Base-by-base conservation (phyloP, 1,140 invertebrate species). In the Conus betulinus region DNA sequence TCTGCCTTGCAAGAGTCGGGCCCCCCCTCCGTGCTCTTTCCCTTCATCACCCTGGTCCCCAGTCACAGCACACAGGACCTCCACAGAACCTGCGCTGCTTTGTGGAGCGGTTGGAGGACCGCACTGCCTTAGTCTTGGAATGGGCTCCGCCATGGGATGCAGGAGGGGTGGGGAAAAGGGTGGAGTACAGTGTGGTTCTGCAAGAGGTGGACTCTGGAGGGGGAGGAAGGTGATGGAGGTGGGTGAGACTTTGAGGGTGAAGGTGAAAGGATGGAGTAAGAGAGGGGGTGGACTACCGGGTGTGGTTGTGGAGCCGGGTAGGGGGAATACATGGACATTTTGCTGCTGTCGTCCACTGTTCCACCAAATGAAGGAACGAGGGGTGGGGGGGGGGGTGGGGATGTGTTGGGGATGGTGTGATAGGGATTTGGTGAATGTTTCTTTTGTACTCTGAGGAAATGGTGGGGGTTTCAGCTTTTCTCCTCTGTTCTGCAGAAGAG, bases 141-240 rank as follows among this genome's bases (percentile, higher is more conserved):
- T 92, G 92, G 92, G 51, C 84, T 25, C 67, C 76, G n/a, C 92
- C 93, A 6, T 91, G 92, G 91, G 93, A 92, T 74, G 27, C 91
- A 5, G 83, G 84, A 11, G 90, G 90, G 52, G 63, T 90, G 53
- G 25, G 84, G 25, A 87, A 60, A 90, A 53, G 87, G 13, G 87
- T 93, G 8, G 67, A 90, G 15, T 93, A 92, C 91, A 90, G 91
- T 79, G 83, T 94, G 39, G 27, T 91, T 51, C 11, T 93, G 53
- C 91, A 93, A 79, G 85, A 91, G 23, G 87, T 27, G 13, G 60
- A 17, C 6, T 81, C 57, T 25, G 85, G 84, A 25, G 51, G 81
- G 20, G 74, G 51, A 7, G 20, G 39, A 23, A 23, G 23, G 23
- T 89, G 8, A 55, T 76, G 17, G 27, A 85, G 20, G 60, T n/a